phyloP scores from a whole-genome alignment of 1,140 invertebrate species.

The Drosophila virilis region DNA sequence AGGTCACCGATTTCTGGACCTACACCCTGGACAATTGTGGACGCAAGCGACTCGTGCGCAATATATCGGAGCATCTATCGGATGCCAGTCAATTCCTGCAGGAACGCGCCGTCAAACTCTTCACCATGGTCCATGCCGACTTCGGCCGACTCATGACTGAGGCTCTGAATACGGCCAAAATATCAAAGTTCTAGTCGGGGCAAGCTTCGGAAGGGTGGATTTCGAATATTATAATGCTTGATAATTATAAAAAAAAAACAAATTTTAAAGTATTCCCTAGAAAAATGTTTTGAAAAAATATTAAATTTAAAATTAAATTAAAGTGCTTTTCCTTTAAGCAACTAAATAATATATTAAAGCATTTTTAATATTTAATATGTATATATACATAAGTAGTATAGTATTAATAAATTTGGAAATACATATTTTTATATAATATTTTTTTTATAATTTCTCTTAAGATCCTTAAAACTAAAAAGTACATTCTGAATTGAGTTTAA shows the following conservation, averaged over 20 bases:
- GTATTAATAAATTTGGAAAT: too few species aligned
- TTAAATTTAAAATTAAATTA: background rate
- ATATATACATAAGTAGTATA: too few species aligned
- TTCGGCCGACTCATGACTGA: constrained; percentile 88
- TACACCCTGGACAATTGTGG: constrained; percentile 90
- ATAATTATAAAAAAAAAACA: background rate
- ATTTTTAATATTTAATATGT: too few species aligned
- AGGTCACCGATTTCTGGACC: constrained; percentile 92
- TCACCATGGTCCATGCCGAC: constrained; percentile 88
- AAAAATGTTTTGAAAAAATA: background rate
- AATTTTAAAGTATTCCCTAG: background rate
- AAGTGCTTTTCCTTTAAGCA: background rate
- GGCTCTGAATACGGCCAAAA: constrained; percentile 86
- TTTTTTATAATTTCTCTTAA: too few species aligned
- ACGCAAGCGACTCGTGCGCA: constrained; percentile 89
- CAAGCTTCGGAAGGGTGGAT: too few species aligned
- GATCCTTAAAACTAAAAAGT: too few species aligned
- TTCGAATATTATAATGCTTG: background rate
- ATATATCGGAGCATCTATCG: constrained; percentile 91
- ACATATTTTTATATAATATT: too few species aligned
- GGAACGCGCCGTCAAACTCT: constrained; percentile 91
- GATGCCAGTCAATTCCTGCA: constrained; percentile 93
- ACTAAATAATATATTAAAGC: too few species aligned
- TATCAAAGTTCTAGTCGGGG: constrained; percentile 85
- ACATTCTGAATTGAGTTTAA: too few species aligned